Base-by-base conservation (phyloP, 1,140 invertebrate genomes). In the Plectrocnemia conspersa region DNA sequence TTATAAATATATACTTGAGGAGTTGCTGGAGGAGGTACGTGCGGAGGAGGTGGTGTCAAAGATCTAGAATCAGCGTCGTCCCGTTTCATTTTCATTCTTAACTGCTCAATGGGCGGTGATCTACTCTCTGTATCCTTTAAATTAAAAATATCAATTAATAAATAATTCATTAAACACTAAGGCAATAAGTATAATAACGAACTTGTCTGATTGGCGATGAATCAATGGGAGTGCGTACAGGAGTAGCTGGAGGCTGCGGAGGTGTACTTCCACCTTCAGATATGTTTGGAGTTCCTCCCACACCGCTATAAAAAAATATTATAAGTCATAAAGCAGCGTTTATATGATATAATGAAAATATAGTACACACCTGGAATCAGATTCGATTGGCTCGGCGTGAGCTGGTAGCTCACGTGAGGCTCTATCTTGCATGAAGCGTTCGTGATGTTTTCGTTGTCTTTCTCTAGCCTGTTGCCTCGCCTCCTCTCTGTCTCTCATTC, bases 351-450 rank as follows among this genome's bases (percentile, higher is more conserved):
- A 22, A 19, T 10, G 10, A 42, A 18, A 42, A 42, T 18, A 21
- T 15, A 41, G 10, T 41, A 15, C 25, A 66, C 63, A 68, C 72
- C 76, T 68, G 62, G 73, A 74, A 59, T 83, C 80, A 52, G 80
- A 82, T 38, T 85, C 81, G 24, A 84, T 83, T 21, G 82, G 81
- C 66, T 83, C 81, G 3, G 82, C 81, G 69, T 83, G 80, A 4
- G 77, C 76, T 15, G 82, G 81, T 68, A 84, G 63, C 65, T 79
- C 72, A 48, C 78, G 68, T 27, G 69, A 65, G 5, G 77, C 77
- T 61, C 72, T 70, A 52, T 74, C 72, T 13, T 75, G 69, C 41
- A 78, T 65, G 60, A 74, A 75, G 21, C 75, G 63, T 60, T 72
- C 69, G 4, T 66, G 66, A 59, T 68, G 66, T 5, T 70, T 62